Percentiles rank a stretch among this genome's conserved stretches.
phyloP scores from a whole-genome alignment of 2,888 invertebrate genomes.

The Nasonovia ribisnigri region DNA sequence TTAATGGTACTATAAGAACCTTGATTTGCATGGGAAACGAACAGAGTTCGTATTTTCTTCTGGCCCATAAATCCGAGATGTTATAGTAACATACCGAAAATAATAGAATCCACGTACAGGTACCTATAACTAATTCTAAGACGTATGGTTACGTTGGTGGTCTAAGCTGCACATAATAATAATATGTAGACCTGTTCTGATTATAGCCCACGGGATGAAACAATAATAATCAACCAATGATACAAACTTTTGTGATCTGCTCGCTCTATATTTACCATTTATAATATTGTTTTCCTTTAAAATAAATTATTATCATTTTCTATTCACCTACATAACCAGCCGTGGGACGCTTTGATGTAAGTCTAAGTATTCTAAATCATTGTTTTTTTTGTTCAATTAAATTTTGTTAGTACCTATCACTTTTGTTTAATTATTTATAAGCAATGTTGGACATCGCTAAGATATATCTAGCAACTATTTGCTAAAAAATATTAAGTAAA shows the following conservation, averaged over 20 bases:
- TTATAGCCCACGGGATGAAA: slow-evolving; percentile 59
- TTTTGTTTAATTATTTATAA: neutral
- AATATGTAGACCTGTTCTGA: slow-evolving; percentile 32
- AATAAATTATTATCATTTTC: slow-evolving; percentile 36
- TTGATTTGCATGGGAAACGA: slow-evolving; percentile 32
- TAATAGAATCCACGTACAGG: slow-evolving; percentile 30
- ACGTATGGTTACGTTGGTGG: slow-evolving; percentile 51
- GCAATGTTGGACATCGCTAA: neutral
- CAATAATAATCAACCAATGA: slow-evolving; percentile 48
- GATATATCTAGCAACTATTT: neutral
- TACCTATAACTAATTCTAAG: neutral
- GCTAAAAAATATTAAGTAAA: neutral
- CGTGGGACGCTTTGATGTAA: slow-evolving; percentile 20
- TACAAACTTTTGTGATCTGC: slow-evolving; percentile 16
- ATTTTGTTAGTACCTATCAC: neutral
- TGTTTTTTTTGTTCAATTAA: neutral
- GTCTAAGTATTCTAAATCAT: neutral
- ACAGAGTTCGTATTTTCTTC: neutral
- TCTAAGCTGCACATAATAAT: neutral
- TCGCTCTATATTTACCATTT: neutral
- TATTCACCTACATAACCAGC: neutral
- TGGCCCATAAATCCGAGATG: neutral
- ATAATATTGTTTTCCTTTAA: neutral
- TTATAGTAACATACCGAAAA: slow-evolving; percentile 28
- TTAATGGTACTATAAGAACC: neutral